These are phyloP conservation scores for Phyllostomus hastatus DNA, from an alignment of 2,113 vertebrate species.

Conservation along the genomic window DNA sequence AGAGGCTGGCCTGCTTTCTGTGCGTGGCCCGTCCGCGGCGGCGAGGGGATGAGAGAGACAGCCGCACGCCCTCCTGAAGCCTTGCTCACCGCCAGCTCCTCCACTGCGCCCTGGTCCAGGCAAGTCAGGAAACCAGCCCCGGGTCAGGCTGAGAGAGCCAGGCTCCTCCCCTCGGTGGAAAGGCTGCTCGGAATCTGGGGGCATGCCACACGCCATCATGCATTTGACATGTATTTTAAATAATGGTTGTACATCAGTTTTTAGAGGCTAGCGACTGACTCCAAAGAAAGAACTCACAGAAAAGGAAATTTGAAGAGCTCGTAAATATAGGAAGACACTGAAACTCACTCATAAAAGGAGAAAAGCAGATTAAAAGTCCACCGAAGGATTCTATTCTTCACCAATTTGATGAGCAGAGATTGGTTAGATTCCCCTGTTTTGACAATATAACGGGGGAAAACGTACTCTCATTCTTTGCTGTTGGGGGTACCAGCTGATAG, in stretches of 20 bases:
- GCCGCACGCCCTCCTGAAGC: not conserved
- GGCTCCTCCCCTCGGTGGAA: not conserved
- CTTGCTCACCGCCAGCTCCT: not conserved
- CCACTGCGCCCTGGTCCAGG: not conserved
- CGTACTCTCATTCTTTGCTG: not conserved
- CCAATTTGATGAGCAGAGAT: not conserved
- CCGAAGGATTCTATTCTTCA: not conserved
- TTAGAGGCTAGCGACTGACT: not conserved
- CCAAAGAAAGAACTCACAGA: not conserved
- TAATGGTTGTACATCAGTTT: not conserved
- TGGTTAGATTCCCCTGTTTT: too few species aligned
- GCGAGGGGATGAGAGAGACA: not conserved
- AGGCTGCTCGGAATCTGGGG: not conserved
- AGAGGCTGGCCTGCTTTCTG: not conserved
- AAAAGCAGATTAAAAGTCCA: not conserved
- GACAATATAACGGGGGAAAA: not conserved
- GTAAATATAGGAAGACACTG: not conserved
- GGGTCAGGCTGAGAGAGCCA: not conserved
- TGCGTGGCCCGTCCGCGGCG: not conserved
- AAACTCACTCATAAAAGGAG: not conserved
- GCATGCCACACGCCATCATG: not conserved
- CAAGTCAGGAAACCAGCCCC: not conserved
- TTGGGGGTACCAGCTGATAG: not conserved
- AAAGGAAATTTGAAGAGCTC: not conserved
- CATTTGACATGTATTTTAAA: not conserved